A percentile compares a stretch with the other conserved stretches of the same genome.
Conservation (phyloP, 2,888 invertebrate species). For the Xestia c-nigrum region DNA sequence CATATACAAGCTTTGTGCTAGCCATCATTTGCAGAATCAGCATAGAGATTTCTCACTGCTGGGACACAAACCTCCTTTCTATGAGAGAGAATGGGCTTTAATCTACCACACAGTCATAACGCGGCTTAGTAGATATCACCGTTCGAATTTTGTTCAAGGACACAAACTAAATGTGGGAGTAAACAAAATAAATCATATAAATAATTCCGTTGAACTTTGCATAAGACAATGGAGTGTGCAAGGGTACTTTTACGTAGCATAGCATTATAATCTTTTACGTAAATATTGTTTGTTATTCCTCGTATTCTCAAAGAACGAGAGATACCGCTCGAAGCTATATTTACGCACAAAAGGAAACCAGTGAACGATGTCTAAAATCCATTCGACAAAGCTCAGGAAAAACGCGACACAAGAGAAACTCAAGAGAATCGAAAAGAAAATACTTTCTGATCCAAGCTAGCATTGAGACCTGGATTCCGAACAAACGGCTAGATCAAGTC, state of each 20-base stretch:
- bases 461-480: slow-evolving; percentile 53
- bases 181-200: not conserved
- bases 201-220: slow-evolving; percentile 22
- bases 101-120: no score
- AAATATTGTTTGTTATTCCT: slow-evolving; percentile 42
- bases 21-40: not conserved
- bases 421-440: slow-evolving; percentile 60
- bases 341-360: slow-evolving; percentile 51
- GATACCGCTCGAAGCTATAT: slow-evolving; percentile 31
- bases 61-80: no score
- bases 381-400: slow-evolving; percentile 50
- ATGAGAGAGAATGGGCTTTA: no score
- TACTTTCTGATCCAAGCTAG: slow-evolving; percentile 39
- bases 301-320: slow-evolving; percentile 26
- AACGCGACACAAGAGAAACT: slow-evolving; percentile 41
- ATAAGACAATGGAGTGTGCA: not conserved
- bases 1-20: no score
- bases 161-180: not conserved
- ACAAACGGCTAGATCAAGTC: slow-evolving; percentile 70
- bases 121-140: no score
- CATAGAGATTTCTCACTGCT: not conserved
- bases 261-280: slow-evolving; percentile 20
- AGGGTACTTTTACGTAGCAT: slow-evolving; percentile 1
- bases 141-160: not conserved
- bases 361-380: slow-evolving; percentile 45